Base-by-base conservation (phyloP, 2,797 vertebrate genomes). In the Eulemur rubriventer region DNA sequence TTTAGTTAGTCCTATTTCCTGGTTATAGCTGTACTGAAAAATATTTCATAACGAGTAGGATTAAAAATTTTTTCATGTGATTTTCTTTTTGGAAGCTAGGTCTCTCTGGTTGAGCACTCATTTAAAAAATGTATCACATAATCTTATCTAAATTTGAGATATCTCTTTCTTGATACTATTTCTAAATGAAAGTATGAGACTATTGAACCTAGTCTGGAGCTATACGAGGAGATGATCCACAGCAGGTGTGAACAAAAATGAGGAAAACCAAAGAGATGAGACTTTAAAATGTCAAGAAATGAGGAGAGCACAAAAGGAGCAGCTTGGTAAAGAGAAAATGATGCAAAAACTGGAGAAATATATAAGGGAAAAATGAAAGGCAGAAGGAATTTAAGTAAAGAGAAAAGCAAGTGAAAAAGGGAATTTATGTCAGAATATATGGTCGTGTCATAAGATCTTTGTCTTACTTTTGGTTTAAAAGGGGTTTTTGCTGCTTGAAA, bases 401-500 rank as follows among this genome's bases (percentile, higher is more conserved):
- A 28, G 13, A 82, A 89, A 75, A 30, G 2, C 14, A 65, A 92
- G 63, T 28, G 35, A 89, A 93, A 91, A 61, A 78, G 41, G 24
- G 38, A 92, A 84, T 61, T 75, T 83, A 38, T 91, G 30, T 63
- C 28, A 81, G 73, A 90, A 80, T 73, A 83, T 84, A 41, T 20
- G 48, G 8, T 85, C 17, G 22, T 46, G 9, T 52, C 46, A 46
- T 63, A 78, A 55, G 16, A 38, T 83, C 67, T 89, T 69, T 59
- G 30, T 43, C n/a, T 94, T 67, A 70, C 22, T 85, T 89, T 88
- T 93, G 41, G 8, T 72, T 83, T 89, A 26, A 59, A 89, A 89
- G 55, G 5, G 41, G 3, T 17, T 94, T 92, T 73, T 89, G 7
- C 91, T 90, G 28, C 33, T 90, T 93, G n/a, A 88, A 92, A 97